Conservation (phyloP, 2,888 invertebrate species). For the Tridacna gigas region DNA sequence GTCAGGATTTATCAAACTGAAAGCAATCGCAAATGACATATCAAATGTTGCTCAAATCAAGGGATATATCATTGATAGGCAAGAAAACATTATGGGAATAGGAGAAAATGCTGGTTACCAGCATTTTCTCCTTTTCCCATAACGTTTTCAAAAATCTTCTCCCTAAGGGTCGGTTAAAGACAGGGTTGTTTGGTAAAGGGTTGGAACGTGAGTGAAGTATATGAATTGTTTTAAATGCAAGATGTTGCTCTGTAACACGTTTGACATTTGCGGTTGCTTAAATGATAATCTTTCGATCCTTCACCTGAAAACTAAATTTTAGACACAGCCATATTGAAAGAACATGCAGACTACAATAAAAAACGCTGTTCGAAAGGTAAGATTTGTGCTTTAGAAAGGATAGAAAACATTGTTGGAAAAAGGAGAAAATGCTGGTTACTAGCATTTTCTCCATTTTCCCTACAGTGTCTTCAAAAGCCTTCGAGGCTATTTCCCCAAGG, state of each 20-base stretch:
- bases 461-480: not conserved
- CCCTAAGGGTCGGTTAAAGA: too few relatives aligned
- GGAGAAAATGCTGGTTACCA: too few relatives aligned
- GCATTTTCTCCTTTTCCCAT: too few relatives aligned
- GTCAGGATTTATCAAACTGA: too few relatives aligned
- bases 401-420: not conserved
- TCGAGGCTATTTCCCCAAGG: not conserved
- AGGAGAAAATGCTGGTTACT: not conserved
- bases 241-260: slow-evolving; percentile 21
- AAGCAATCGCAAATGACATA: too few relatives aligned
- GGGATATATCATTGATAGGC: too few relatives aligned
- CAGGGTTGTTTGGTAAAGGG: not conserved
- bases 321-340: not conserved
- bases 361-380: not conserved
- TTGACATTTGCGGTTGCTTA: not conserved
- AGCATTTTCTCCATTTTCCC: not conserved
- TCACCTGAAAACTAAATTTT: not conserved
- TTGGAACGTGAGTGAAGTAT: not conserved
- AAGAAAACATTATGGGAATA: too few relatives aligned
- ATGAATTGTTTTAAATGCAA: slow-evolving; percentile 22
- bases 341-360: not conserved
- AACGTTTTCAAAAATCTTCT: too few relatives aligned
- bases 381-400: not conserved
- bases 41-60: too few relatives aligned
- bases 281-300: slow-evolving; percentile 11